Conservation (phyloP, 2,888 invertebrate species). For the Apocheima hispidaria region DNA sequence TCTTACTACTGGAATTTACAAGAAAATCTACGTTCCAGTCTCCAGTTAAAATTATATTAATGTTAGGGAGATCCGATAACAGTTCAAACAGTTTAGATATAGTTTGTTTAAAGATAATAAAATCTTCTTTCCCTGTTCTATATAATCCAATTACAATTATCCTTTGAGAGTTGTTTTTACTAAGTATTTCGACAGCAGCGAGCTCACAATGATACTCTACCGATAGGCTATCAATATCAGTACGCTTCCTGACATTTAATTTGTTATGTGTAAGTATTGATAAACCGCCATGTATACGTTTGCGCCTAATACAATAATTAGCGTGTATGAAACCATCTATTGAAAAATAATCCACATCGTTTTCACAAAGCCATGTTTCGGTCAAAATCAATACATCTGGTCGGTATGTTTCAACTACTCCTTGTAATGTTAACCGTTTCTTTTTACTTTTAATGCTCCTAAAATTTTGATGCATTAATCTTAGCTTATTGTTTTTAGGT, state of each 20-base stretch:
- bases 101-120: neutral
- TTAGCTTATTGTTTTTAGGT: neutral
- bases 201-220: neutral
- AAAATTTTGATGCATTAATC: neutral
- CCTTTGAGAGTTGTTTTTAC: neutral
- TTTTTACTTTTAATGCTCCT: neutral
- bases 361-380: neutral
- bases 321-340: neutral
- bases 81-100: neutral
- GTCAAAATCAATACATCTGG: neutral
- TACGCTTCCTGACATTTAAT: neutral
- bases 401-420: neutral
- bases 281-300: neutral
- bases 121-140: neutral
- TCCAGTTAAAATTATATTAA: neutral
- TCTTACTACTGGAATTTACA: neutral
- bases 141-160: neutral
- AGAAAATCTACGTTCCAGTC: slow-evolving; percentile 5
- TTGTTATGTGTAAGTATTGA: neutral
- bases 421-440: neutral
- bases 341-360: neutral
- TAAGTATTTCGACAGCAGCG: neutral
- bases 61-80: neutral
- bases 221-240: neutral
- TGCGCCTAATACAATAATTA: neutral